Evolutionary conservation across 2,797 vertebrate genomes (phyloP).

Genomic region (Vultur gryphus): DNA sequence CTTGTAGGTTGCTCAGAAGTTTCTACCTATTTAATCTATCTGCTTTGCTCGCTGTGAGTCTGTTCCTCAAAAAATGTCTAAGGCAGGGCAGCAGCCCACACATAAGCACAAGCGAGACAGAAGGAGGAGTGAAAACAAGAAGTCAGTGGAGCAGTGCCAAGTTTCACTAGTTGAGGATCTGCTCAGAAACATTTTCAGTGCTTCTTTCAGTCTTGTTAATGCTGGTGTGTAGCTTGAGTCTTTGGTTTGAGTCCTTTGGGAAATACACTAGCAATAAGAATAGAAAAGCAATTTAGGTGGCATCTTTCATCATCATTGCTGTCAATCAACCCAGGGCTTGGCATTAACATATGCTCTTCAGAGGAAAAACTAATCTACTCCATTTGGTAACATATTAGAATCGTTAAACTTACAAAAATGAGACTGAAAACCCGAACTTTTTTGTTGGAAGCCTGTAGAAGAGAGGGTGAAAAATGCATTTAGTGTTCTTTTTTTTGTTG

Average conservation of each 20-base stretch:
- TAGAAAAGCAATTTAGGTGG: constrained; percentile 59
- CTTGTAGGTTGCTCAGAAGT: constrained; percentile 24
- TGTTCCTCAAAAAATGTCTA: constrained; percentile 53
- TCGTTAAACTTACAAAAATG: constrained; percentile 31
- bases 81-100: constrained; percentile 63
- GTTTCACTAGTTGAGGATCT: constrained; percentile 56
- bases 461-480: not conserved
- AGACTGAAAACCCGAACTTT: not conserved
- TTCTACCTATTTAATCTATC: constrained; percentile 59
- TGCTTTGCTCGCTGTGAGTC: constrained; percentile 45
- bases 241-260: constrained; percentile 52
- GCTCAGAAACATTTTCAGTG: constrained; percentile 54
- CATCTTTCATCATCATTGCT: constrained; percentile 54
- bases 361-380: constrained; percentile 58
- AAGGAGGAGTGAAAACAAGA: constrained; percentile 63
- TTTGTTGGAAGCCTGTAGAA: not conserved
- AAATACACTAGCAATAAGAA: constrained; percentile 51
- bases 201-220: constrained; percentile 53
- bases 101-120: constrained; percentile 61
- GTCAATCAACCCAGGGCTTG: constrained; percentile 47
- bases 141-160: constrained; percentile 56
- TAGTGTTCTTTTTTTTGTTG: not conserved
- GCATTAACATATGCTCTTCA: constrained; percentile 60
- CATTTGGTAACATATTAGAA: constrained; percentile 57
- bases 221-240: constrained; percentile 20